Conservation (phyloP, 2,113 vertebrate genomes). For the Zingel zingel region DNA sequence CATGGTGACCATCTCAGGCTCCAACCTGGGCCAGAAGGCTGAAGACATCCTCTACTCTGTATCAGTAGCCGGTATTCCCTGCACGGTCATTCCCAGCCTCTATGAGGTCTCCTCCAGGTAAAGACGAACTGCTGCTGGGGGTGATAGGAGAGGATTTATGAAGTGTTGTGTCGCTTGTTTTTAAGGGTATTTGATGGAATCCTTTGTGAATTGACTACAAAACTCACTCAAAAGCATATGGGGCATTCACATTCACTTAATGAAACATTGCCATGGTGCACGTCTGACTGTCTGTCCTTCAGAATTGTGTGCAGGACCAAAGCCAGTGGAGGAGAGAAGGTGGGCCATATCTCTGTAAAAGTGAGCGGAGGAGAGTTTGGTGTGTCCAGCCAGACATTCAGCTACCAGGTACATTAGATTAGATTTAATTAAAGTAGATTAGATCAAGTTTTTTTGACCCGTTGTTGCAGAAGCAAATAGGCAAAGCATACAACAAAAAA, state of each 20-base stretch:
- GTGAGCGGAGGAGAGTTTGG: conserved; percentile 90
- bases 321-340: conserved; percentile 84
- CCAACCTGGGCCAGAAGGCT: conserved; percentile 95
- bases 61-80: conserved; percentile 90
- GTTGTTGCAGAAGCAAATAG: background rate
- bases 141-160: background rate
- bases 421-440: background rate
- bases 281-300: conserved; percentile 34
- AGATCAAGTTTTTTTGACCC: background rate
- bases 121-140: background rate
- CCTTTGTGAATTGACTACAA: background rate
- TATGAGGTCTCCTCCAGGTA: conserved; percentile 98
- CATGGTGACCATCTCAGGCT: conserved; percentile 92
- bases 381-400: conserved; percentile 89
- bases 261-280: background rate
- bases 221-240: background rate
- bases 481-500: background rate
- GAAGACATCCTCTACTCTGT: conserved; percentile 92
- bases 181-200: background rate
- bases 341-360: conserved; percentile 87
- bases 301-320: conserved; percentile 93
- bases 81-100: conserved; percentile 86
- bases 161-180: background rate
- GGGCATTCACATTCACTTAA: background rate
- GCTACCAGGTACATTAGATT: conserved; percentile 90